Evolutionary conservation across 2,113 vertebrate genomes (phyloP).

Genomic region (Python bivittatus): DNA sequence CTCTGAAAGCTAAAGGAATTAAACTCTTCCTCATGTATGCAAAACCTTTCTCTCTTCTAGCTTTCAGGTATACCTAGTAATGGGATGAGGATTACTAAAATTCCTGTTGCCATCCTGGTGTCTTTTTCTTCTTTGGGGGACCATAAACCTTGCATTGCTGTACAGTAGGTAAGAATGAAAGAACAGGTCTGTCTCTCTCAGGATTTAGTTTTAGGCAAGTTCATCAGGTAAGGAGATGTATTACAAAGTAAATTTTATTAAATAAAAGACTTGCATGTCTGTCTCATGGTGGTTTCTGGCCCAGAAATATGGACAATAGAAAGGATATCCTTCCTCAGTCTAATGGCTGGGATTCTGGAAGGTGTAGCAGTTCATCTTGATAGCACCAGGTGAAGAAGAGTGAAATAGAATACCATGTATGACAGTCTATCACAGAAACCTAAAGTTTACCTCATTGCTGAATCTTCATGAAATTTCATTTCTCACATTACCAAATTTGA

Average conservation of each 20-base stretch:
- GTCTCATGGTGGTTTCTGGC: not conserved
- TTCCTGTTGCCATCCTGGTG: not conserved
- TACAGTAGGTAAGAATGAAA: not conserved
- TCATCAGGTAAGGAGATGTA: not conserved
- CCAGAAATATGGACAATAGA: no score
- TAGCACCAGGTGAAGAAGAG: not conserved
- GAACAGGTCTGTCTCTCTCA: not conserved
- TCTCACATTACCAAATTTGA: not conserved
- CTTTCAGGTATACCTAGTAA: conserved; percentile 38
- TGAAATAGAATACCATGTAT: not conserved
- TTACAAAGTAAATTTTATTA: not conserved
- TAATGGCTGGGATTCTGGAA: not conserved
- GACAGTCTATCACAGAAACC: not conserved
- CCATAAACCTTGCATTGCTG: not conserved
- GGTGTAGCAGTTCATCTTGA: not conserved
- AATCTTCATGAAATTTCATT: not conserved
- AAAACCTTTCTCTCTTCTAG: conserved; percentile 28
- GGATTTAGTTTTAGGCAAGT: not conserved
- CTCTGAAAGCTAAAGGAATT: conserved; percentile 1
- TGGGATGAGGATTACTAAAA: not conserved
- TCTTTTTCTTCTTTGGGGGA: not conserved
- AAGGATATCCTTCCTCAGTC: not conserved
- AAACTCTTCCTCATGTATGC: conserved; percentile 25
- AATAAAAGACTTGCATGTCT: not conserved
- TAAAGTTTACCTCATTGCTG: not conserved